A percentile compares a stretch with the other conserved stretches of the same genome.
Conservation (phyloP, 2,113 vertebrate genomes). For the Callopanchax toddi region DNA sequence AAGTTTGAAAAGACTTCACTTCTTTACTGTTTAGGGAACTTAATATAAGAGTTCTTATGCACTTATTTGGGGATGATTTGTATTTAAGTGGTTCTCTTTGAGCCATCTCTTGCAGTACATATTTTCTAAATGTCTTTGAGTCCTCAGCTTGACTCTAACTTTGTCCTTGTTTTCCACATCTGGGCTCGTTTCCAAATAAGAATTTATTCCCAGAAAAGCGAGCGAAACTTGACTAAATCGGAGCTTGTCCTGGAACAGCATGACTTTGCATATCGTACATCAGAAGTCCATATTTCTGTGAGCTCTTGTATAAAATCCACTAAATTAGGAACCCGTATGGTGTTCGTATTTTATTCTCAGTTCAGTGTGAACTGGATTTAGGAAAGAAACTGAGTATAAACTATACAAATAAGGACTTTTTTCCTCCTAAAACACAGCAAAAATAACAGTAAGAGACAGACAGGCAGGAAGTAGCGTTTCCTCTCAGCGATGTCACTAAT, state of each 20-base stretch:
- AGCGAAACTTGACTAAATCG: slow-evolving; percentile 18
- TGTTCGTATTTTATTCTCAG: neutral
- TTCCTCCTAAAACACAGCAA: slow-evolving; percentile 8
- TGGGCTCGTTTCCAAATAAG: slow-evolving; percentile 39
- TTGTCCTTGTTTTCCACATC: slow-evolving; percentile 31
- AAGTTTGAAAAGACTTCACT: neutral
- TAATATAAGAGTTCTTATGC: no score
- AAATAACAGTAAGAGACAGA: slow-evolving; percentile 38
- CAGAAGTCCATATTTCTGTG: slow-evolving; percentile 3
- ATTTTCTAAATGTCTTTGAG: neutral
- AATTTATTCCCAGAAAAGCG: slow-evolving; percentile 48
- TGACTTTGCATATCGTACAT: slow-evolving; percentile 31
- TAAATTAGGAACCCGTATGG: slow-evolving; percentile 11
- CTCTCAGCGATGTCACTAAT: slow-evolving; percentile 22
- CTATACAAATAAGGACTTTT: slow-evolving; percentile 3
- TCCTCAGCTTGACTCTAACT: slow-evolving; percentile 10
- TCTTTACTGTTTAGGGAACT: no score
- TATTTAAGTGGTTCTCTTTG: no score
- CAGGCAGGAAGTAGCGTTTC: slow-evolving; percentile 17
- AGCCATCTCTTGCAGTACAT: no score
- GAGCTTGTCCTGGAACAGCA: slow-evolving; percentile 33
- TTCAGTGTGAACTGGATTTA: neutral
- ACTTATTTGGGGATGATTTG: no score
- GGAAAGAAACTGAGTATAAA: slow-evolving; percentile 1
- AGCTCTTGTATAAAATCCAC: slow-evolving; percentile 1